These are phyloP conservation scores for Cloeon dipterum DNA, from an alignment of 2,888 invertebrate genomes.

Conservation along the genomic window DNA sequence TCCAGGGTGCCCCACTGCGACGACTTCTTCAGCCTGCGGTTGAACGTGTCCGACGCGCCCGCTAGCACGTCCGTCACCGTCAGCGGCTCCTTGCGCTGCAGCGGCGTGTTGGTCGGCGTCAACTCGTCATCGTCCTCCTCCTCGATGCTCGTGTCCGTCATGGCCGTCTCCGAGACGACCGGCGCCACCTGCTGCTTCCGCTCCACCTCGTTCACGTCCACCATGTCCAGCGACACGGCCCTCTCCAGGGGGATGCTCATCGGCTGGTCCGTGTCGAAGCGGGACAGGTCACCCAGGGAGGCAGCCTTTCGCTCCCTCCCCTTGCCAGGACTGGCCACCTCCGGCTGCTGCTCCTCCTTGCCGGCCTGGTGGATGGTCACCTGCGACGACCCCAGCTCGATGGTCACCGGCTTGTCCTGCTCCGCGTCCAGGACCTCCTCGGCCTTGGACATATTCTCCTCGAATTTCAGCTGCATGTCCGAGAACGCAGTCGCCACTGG, in stretches of 20 bases:
- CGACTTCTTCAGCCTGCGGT: slow-evolving; percentile 44
- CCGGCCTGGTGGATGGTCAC: slow-evolving; percentile 42
- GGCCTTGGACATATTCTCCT: slow-evolving; percentile 5
- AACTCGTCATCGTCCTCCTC: slow-evolving; percentile 26
- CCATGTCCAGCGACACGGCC: slow-evolving; percentile 59
- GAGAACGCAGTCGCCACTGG: slow-evolving; percentile 28
- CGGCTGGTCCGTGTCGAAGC: slow-evolving; percentile 23
- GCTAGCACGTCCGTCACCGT: slow-evolving; percentile 21
- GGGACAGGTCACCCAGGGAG: slow-evolving; percentile 54
- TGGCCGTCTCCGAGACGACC: slow-evolving; percentile 21
- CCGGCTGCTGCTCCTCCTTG: slow-evolving; percentile 24
- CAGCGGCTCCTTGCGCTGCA: slow-evolving; percentile 8
- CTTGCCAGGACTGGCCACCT: slow-evolving; percentile 31
- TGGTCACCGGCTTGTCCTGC: slow-evolving; percentile 30
- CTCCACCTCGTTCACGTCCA: slow-evolving; percentile 18
- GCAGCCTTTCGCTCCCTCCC: slow-evolving; percentile 38
- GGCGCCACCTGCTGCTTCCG: slow-evolving; percentile 46
- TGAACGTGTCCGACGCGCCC: slow-evolving; percentile 36
- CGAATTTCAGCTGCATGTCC: slow-evolving; percentile 10
- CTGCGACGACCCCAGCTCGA: slow-evolving; percentile 48
- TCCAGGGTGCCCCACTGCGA: slow-evolving; percentile 55
- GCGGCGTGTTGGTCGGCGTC: slow-evolving; percentile 25
- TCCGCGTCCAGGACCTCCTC: slow-evolving; percentile 12
- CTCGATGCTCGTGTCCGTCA: slow-evolving; percentile 16
- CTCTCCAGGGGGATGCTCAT: slow-evolving; percentile 25